Base-by-base conservation (phyloP, 2,113 vertebrate genomes). In the Cygnus buccinator region DNA sequence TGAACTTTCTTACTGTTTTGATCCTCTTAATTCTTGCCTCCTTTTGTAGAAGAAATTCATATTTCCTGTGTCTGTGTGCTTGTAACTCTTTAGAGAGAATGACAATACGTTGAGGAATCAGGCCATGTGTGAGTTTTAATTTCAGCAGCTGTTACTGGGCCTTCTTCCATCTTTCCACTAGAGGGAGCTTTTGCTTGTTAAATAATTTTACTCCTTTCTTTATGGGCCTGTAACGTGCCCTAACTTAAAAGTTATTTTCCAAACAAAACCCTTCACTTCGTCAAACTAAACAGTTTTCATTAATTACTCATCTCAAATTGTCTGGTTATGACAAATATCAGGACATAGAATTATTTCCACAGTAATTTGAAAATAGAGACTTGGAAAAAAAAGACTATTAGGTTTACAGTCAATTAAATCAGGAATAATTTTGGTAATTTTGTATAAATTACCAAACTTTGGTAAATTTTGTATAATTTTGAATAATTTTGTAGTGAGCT, bases 101-200 rank as follows among this genome's bases (percentile, higher is more conserved):
- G 28, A 11, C 37, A 7, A 5, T 3, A 8, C 7, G 16, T 8
- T 8, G 10, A 57, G 18, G 41, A 20, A 19, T 17, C 5, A 5
- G 59, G 33, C 17, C 11, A 9, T 20, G 15, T 2, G 37, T 7
- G 13, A 21, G 6, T 16, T 9, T 8, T 8, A 8, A 2, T 18
- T 4, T 11, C 11, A 6, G 11, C 17, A 25, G 37, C 31, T 8
- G 5, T 14, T 37, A 1, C 11, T 1, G 15, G n/a, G 25, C 15
- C 2, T 57, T 35, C 26, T 37, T 5, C 23, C 9, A 23, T 22
- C 6, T 15, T 22, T 75, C 23, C 93, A 66, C 89, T 19, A 89
- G 96, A 85, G 89, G 94, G 97, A 62, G 94, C 89, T 59, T 73
- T 87, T 84, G 93, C 59, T 66, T 41, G 67, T 29, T 15, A 37